Conservation (phyloP, 2,113 vertebrate species). For the Sterrhoptilus dennistouni region DNA sequence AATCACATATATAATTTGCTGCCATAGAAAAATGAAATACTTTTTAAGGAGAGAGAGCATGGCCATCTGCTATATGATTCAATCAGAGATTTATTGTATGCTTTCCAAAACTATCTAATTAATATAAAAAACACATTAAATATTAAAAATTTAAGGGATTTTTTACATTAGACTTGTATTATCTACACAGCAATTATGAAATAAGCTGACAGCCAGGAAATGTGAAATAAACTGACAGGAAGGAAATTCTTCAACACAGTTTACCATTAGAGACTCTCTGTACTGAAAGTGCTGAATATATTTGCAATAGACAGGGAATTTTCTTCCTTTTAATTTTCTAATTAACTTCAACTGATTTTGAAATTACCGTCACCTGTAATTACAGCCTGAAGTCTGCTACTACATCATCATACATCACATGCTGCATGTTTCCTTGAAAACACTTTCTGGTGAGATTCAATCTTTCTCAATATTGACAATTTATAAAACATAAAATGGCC, state of each 20-base stretch:
- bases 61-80: neutral
- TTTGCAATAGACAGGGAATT: neutral
- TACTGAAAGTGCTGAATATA: neutral
- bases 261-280: neutral
- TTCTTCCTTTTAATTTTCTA: neutral
- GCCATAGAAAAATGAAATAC: neutral
- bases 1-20: neutral
- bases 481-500: neutral
- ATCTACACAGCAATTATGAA: neutral
- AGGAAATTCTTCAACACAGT: neutral
- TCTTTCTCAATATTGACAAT: neutral
- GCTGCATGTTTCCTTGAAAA: neutral
- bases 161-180: neutral
- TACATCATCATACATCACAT: neutral
- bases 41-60: neutral
- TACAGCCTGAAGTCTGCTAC: neutral
- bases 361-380: neutral
- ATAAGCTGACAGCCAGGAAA: neutral
- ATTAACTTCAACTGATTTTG: neutral
- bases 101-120: neutral
- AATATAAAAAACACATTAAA: neutral
- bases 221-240: neutral
- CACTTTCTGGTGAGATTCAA: neutral
- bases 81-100: neutral
- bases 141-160: neutral